Conservation (phyloP, 2,888 invertebrate genomes). For the Spicauda simplicius region DNA sequence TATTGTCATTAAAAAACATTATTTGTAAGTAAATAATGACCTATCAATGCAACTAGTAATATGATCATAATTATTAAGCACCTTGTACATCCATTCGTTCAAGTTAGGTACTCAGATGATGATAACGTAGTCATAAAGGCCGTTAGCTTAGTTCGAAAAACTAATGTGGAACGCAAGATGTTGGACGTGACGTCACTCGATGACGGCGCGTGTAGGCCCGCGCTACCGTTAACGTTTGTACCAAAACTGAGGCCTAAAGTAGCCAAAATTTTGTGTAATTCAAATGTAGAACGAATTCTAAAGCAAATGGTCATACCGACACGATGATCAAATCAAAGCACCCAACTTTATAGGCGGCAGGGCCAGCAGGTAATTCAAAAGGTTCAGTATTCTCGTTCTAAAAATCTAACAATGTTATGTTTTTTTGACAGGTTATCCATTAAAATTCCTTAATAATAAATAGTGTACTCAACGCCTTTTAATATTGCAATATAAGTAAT, state of each 20-base stretch:
- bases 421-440: too few relatives aligned
- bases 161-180: constrained; percentile 26
- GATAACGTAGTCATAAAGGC: constrained; percentile 20
- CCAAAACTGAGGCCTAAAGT: constrained; percentile 21
- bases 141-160: constrained; percentile 29
- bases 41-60: background rate
- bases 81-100: background rate
- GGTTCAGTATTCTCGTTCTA: too few relatives aligned
- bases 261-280: constrained; percentile 12
- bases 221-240: constrained; percentile 59
- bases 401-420: too few relatives aligned
- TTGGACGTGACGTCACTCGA: constrained; percentile 18
- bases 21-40: background rate
- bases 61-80: background rate
- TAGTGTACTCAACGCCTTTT: too few relatives aligned
- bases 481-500: too few relatives aligned
- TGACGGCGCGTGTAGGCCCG: constrained; percentile 65
- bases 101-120: background rate
- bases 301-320: background rate
- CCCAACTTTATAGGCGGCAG: too few relatives aligned
- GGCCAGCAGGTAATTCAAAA: too few relatives aligned
- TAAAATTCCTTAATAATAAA: too few relatives aligned
- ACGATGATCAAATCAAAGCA: background rate
- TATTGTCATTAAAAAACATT: background rate
- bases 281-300: constrained; percentile 18